These are phyloP conservation scores for Drosophila seclusa DNA, from an alignment of 2,888 invertebrate genomes.

Conservation along the genomic window DNA sequence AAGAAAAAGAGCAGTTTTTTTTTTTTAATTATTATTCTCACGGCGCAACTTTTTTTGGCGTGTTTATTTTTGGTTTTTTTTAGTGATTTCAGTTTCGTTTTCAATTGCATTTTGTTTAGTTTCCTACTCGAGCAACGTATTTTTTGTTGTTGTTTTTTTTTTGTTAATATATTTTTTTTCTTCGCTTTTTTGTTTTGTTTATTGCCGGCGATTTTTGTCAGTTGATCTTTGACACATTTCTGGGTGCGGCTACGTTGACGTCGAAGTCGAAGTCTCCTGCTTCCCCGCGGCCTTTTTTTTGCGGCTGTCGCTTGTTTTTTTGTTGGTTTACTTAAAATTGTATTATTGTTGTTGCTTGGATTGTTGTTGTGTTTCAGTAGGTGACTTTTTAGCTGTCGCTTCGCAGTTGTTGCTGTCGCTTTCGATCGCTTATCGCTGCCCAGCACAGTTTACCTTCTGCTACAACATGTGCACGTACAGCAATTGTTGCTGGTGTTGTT, in stretches of 20 bases:
- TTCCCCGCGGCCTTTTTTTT: background rate
- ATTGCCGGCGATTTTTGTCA: constrained; percentile 78
- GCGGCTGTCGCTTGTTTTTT: constrained; percentile 8
- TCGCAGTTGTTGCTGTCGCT: constrained; percentile 63
- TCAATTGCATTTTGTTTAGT: constrained; percentile 64
- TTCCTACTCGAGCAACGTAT: constrained; percentile 33
- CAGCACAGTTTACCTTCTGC: constrained; percentile 50
- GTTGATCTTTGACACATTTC: constrained; percentile 82
- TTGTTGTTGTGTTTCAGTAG: constrained; percentile 65
- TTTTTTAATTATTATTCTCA: constrained; percentile 75
- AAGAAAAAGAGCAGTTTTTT: constrained; percentile 30
- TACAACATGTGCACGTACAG: constrained; percentile 76
- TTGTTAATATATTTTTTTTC: constrained; percentile 14
- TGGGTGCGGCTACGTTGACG: constrained; percentile 68
- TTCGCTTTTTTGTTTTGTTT: constrained; percentile 50
- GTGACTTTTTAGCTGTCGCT: constrained; percentile 71
- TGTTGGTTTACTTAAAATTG: constrained; percentile 49
- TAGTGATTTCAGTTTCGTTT: constrained; percentile 66
- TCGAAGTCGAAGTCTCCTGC: constrained; percentile 32
- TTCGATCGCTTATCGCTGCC: constrained; percentile 71
- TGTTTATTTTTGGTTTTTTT: constrained; percentile 20
- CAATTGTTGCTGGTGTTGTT: constrained; percentile 48
- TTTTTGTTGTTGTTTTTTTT: constrained; percentile 23
- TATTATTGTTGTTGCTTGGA: constrained; percentile 22
- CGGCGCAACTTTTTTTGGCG: constrained; percentile 46